A percentile compares a stretch with the other conserved stretches of the same genome.
These are phyloP conservation scores for Ophiothrix spiculata DNA, from an alignment of 35 echinoderm and acorn worm genomes.

Conservation along the genomic window DNA sequence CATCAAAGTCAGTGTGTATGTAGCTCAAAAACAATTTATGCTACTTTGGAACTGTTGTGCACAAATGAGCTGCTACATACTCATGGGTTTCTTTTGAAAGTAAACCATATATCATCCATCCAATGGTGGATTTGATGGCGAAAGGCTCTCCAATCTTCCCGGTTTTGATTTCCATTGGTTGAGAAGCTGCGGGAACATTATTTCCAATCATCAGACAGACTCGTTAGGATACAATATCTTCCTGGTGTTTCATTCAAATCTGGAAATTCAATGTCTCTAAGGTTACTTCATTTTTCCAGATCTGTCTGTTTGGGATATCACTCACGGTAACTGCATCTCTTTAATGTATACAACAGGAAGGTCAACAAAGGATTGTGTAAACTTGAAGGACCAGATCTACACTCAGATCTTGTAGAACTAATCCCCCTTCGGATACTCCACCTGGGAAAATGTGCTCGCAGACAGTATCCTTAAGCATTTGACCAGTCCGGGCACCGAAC, in stretches of 20 bases:
- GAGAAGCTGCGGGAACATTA: too few species aligned
- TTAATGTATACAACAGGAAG: not conserved
- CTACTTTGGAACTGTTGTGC: not conserved
- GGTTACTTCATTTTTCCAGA: not conserved
- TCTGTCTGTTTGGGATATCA: not conserved
- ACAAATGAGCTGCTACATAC: not conserved
- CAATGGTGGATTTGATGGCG: conserved; percentile 8
- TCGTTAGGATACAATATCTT: too few species aligned
- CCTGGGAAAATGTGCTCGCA: too few species aligned
- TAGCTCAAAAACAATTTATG: not conserved
- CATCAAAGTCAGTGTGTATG: not conserved
- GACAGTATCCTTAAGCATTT: too few species aligned
- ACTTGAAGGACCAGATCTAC: too few species aligned
- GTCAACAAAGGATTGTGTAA: not conserved
- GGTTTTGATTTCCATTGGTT: too few species aligned
- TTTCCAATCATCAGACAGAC: too few species aligned
- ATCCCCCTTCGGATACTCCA: too few species aligned
- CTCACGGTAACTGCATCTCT: not conserved
- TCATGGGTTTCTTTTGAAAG: not conserved
- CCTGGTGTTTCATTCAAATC: too few species aligned
- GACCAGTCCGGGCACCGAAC: too few species aligned
- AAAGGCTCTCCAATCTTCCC: conserved; percentile 38
- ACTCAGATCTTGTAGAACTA: too few species aligned
- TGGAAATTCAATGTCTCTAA: too few species aligned
- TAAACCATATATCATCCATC: conserved; percentile 6